Conservation (phyloP, 2,888 invertebrate species). For the Yponomeuta evonymella region DNA sequence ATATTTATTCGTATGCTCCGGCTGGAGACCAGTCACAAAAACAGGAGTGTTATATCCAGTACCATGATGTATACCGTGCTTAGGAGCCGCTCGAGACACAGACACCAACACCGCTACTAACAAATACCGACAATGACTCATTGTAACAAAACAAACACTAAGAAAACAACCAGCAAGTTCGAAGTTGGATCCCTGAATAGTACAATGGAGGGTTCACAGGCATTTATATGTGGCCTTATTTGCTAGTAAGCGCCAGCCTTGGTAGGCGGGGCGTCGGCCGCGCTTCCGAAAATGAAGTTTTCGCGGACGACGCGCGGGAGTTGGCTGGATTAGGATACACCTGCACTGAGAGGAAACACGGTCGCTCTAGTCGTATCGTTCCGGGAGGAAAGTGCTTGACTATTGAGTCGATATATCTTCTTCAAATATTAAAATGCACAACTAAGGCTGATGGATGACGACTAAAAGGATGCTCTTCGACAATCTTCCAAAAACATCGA, state of each 20-base stretch:
- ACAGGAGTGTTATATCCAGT: constrained; percentile 36
- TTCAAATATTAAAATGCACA: too few relatives aligned
- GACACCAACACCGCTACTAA: constrained; percentile 40
- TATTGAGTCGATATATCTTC: too few relatives aligned
- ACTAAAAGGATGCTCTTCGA: too few relatives aligned
- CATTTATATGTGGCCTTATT: constrained; percentile 74
- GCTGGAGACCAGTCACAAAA: constrained; percentile 46
- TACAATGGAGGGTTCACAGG: constrained; percentile 54
- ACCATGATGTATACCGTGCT: constrained; percentile 31
- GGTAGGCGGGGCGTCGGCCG: constrained; percentile 35
- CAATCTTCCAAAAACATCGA: too few relatives aligned
- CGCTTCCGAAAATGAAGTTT: constrained; percentile 66
- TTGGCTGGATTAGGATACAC: constrained; percentile 7
- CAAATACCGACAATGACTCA: constrained; percentile 48
- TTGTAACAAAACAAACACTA: constrained; percentile 24
- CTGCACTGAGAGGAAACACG: background rate
- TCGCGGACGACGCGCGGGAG: constrained; percentile 28
- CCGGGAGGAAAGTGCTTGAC: too few relatives aligned
- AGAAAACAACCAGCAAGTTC: constrained; percentile 42
- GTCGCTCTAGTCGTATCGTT: background rate
- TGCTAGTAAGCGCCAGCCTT: constrained; percentile 49
- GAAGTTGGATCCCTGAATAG: constrained; percentile 53
- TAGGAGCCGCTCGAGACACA: constrained; percentile 42
- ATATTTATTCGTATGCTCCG: constrained; percentile 51
- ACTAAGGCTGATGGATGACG: too few relatives aligned